Evolutionary conservation across 2,888 invertebrate species (phyloP).

Genomic region (Lithodes maja): DNA sequence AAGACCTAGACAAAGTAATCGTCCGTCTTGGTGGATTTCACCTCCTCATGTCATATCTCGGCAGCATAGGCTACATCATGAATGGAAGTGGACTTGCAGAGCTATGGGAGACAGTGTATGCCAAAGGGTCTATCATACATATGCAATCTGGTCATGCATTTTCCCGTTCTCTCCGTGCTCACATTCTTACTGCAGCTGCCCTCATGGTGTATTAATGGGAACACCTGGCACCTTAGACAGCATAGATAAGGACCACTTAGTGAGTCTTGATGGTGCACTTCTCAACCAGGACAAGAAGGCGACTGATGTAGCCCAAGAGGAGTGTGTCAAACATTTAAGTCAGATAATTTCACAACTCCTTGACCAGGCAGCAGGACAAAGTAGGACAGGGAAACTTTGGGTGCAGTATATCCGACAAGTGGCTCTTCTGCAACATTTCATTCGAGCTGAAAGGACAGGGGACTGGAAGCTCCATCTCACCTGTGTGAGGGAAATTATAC

Average conservation of each 20-base stretch:
- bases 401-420: slow-evolving; percentile 12
- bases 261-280: neutral
- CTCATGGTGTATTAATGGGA: slow-evolving; percentile 22
- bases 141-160: slow-evolving; percentile 70
- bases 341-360: slow-evolving; percentile 17
- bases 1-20: slow-evolving; percentile 32
- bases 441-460: slow-evolving; percentile 69
- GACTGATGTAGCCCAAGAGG: neutral
- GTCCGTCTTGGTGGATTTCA: slow-evolving; percentile 70
- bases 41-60: slow-evolving; percentile 68
- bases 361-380: neutral
- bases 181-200: neutral
- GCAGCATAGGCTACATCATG: slow-evolving; percentile 67
- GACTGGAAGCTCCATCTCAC: slow-evolving; percentile 71
- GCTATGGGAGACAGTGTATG: slow-evolving; percentile 64
- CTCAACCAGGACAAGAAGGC: neutral
- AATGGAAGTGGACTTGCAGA: slow-evolving; percentile 67
- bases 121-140: slow-evolving; percentile 49
- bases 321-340: slow-evolving; percentile 7
- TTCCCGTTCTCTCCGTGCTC: slow-evolving; percentile 37
- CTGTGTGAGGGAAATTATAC: slow-evolving; percentile 71
- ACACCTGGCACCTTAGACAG: neutral
- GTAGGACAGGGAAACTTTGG: slow-evolving; percentile 17
- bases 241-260: slow-evolving; percentile 1
- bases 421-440: slow-evolving; percentile 33